Percentiles rank a stretch among this genome's conserved stretches.
phyloP scores from a whole-genome alignment of 2,113 vertebrate species.

The Dicentrarchus labrax region DNA sequence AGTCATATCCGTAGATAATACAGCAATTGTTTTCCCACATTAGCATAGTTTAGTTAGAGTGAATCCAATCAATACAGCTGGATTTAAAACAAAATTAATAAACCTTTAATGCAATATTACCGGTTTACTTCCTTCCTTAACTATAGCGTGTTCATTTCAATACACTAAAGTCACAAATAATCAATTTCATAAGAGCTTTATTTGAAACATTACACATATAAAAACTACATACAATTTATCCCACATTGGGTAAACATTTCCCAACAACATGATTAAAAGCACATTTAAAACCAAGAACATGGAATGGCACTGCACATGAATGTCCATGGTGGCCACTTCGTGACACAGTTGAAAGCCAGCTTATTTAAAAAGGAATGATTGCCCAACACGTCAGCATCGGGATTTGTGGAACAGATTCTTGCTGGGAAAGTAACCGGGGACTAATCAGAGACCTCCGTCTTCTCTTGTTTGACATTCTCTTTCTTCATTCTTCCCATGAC shows the following conservation, averaged over 20 bases:
- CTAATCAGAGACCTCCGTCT: slow-evolving; percentile 85
- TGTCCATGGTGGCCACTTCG: slow-evolving; percentile 69
- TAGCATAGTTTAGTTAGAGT: too few species aligned
- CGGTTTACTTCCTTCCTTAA: neutral
- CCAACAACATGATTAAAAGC: slow-evolving; percentile 88
- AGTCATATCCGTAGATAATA: too few species aligned
- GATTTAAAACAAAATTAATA: neutral
- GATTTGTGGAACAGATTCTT: slow-evolving; percentile 47
- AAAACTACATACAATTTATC: slow-evolving; percentile 95
- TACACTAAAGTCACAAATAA: neutral
- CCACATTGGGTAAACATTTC: slow-evolving; percentile 86
- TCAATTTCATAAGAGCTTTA: slow-evolving; percentile 90
- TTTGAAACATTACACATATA: slow-evolving; percentile 99
- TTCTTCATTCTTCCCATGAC: slow-evolving; percentile 85
- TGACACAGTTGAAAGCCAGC: slow-evolving; percentile 60
- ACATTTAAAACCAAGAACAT: slow-evolving; percentile 79
- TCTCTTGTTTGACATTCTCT: slow-evolving; percentile 83
- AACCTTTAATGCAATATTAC: neutral
- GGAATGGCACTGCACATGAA: slow-evolving; percentile 85
- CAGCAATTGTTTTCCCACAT: too few species aligned
- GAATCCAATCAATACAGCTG: too few species aligned
- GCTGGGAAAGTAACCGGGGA: neutral
- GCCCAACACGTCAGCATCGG: slow-evolving; percentile 24
- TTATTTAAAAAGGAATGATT: slow-evolving; percentile 61
- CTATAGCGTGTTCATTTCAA: too few species aligned